phyloP scores from a whole-genome alignment of 2,888 invertebrate genomes.

The Stratiomys singularior region DNA sequence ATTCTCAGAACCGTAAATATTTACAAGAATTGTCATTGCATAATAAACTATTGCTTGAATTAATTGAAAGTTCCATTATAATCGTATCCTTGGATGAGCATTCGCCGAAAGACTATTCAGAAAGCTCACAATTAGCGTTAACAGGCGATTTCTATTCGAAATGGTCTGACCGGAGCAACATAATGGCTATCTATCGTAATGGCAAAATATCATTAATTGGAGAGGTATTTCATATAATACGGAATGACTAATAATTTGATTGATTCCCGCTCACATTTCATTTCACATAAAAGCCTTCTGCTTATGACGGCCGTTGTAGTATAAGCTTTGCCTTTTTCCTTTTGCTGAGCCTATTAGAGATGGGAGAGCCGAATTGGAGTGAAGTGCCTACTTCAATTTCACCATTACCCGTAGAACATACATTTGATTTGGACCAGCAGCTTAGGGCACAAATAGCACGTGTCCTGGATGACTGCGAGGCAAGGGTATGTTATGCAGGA shows the following conservation, averaged over 20 bases:
- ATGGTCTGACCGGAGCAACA: constrained; percentile 71
- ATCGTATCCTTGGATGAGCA: constrained; percentile 65
- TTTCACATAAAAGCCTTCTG: constrained; percentile 58
- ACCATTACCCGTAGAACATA: constrained; percentile 62
- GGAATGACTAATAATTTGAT: constrained; percentile 26
- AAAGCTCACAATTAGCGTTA: constrained; percentile 63
- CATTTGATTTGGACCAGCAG: constrained; percentile 66
- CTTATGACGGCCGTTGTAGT: constrained; percentile 64
- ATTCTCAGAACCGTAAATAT: constrained; percentile 64
- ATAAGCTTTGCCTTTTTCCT: constrained; percentile 62
- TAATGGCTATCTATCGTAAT: constrained; percentile 66
- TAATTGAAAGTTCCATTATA: constrained; percentile 64
- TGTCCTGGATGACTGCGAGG: constrained; percentile 61
- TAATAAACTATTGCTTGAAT: constrained; percentile 62
- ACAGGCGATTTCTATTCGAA: constrained; percentile 68
- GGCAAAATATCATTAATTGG: constrained; percentile 67
- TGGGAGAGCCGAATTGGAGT: constrained; percentile 62
- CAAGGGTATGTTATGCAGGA: constrained; percentile 58
- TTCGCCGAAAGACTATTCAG: constrained; percentile 60
- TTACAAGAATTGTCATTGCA: constrained; percentile 61
- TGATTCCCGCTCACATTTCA: neutral
- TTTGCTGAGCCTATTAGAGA: constrained; percentile 61
- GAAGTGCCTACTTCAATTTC: constrained; percentile 52
- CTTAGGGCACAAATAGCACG: constrained; percentile 64
- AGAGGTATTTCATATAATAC: constrained; percentile 64